These are phyloP conservation scores for Kryptolebias marmoratus DNA, from an alignment of 2,113 vertebrate genomes.

Conservation along the genomic window DNA sequence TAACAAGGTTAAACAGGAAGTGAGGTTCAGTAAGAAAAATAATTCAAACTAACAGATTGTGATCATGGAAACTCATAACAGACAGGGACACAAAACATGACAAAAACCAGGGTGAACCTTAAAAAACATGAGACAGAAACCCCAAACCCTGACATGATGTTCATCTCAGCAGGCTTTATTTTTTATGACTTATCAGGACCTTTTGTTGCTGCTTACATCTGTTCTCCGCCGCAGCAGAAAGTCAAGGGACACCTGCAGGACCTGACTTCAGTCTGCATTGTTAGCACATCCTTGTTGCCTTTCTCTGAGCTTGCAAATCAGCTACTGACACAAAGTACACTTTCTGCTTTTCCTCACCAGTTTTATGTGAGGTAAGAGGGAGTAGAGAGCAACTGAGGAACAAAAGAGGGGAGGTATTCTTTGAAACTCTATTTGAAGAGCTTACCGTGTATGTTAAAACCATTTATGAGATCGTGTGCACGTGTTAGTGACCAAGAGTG, in stretches of 20 bases:
- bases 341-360: slow-evolving; percentile 37
- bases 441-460: background rate
- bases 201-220: slow-evolving; percentile 37
- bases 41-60: too few species aligned
- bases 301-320: slow-evolving; percentile 51
- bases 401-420: background rate
- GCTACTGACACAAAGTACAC: slow-evolving; percentile 36
- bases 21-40: too few species aligned
- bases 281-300: slow-evolving; percentile 28
- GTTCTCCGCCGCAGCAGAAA: slow-evolving; percentile 24
- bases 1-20: background rate
- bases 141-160: background rate
- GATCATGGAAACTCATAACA: too few species aligned
- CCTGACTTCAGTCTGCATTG: slow-evolving; percentile 38
- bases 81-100: background rate
- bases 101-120: too few species aligned
- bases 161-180: slow-evolving; percentile 19
- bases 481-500: background rate
- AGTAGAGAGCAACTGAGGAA: background rate
- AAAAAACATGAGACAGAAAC: background rate
- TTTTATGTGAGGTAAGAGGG: slow-evolving; percentile 9
- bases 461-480: background rate
- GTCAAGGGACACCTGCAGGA: slow-evolving; percentile 10
- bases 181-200: slow-evolving; percentile 39
- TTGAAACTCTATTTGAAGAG: background rate